These are phyloP conservation scores for Anableps anableps DNA, from an alignment of 2,797 vertebrate genomes.

Conservation along the genomic window DNA sequence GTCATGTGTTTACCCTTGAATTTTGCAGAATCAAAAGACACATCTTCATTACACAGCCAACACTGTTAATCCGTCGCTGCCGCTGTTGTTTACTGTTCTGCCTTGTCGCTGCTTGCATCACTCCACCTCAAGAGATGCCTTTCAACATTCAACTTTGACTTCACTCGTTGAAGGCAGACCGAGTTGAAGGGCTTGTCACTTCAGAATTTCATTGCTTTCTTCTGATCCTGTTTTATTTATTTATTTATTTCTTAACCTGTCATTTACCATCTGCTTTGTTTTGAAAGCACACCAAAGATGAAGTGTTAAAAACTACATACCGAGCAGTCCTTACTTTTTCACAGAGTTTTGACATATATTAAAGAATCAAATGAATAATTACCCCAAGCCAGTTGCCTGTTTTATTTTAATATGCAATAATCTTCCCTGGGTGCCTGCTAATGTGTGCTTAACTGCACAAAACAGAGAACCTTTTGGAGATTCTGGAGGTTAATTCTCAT, in stretches of 20 bases:
- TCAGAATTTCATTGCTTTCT: slow-evolving; percentile 16
- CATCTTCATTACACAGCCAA: slow-evolving; percentile 57
- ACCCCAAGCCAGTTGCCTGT: slow-evolving; percentile 7
- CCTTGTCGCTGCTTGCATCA: slow-evolving; percentile 42
- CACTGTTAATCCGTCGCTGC: slow-evolving; percentile 57
- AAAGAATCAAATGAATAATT: slow-evolving; percentile 22
- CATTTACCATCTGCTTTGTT: slow-evolving; percentile 20
- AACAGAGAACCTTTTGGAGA: slow-evolving; percentile 33
- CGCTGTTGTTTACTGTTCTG: slow-evolving; percentile 53
- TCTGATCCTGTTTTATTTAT: slow-evolving; percentile 12
- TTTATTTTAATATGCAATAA: slow-evolving; percentile 24
- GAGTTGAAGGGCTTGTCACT: slow-evolving; percentile 32
- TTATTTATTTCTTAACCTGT: slow-evolving; percentile 9
- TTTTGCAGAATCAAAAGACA: slow-evolving; percentile 48
- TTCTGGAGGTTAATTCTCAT: slow-evolving; percentile 44
- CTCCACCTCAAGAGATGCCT: slow-evolving; percentile 36
- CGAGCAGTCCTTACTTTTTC: slow-evolving; percentile 10
- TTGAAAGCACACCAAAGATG: not conserved
- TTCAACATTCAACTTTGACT: slow-evolving; percentile 41
- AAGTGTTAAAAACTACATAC: slow-evolving; percentile 13
- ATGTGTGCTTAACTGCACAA: slow-evolving; percentile 32
- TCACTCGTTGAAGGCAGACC: slow-evolving; percentile 22
- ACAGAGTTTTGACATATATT: slow-evolving; percentile 1
- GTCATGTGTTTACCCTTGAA: slow-evolving; percentile 52
- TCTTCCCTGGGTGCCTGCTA: slow-evolving; percentile 31